Evolutionary conservation across 2,113 vertebrate species (phyloP), one percentile per base, ranked within the genome.

Genomic region (Rafetus swinhoei): DNA sequence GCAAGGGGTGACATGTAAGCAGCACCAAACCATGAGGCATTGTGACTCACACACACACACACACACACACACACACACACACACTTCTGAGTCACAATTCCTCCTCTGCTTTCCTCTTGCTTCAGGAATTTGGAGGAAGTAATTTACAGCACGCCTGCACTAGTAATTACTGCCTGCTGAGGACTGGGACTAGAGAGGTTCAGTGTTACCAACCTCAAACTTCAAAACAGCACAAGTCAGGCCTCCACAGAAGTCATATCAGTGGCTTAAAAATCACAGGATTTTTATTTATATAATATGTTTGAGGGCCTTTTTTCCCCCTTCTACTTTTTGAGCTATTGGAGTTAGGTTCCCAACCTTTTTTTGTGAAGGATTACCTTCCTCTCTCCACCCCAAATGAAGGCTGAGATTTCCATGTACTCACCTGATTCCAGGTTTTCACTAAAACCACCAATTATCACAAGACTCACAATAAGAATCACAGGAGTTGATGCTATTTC

Each of bases 211-310:
- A 87, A 7, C 1, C 85, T 84, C 93, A 87, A 97, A 95, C 95
- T 82, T 90, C 94, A 88, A 93, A 94, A 72, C 92, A 5, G 1
- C 12, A 4, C 95, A 92, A 95, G 90, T 97, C 96, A 97, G 87
- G 22, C 59, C 35, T 52, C 55, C 52, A 77, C 82, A 12, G 0
- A 32, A 93, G 90, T 92, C 94, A 95, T 76, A 56, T n/a, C 95
- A 88, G 79, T 52, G 79, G 18, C 57, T 96, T 92, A 56, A 92
- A 97, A 96, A 35, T 95, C 94, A 93, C 59, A 2, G 1, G 2
- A 50, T 39, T 90, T 94, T 89, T 95, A 96, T 94, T 89, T 95
- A 96, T 94, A 95, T 89, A 93, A 21, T 59, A 89, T 79, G 81
- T 88, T 86, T 83, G 85, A 14, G 92, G 83, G 81, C 62, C 74